Percentiles rank a stretch among this genome's conserved stretches.
Evolutionary conservation across 2,888 invertebrate genomes (phyloP).

Genomic region (Holacanthella duospinosa): DNA sequence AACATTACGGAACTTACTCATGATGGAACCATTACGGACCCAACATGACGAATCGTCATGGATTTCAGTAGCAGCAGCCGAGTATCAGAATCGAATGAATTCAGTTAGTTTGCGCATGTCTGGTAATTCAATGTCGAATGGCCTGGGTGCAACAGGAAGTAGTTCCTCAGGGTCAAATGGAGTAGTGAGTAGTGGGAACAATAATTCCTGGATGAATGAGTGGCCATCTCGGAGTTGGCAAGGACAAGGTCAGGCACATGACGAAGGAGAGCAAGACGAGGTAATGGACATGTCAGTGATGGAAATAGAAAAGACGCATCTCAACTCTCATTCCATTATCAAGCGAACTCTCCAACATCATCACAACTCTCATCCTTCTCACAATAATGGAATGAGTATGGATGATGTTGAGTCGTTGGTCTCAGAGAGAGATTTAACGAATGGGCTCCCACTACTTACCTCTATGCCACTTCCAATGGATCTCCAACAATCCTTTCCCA

Average conservation of each 20-base stretch:
- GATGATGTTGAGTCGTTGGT: conserved; percentile 34
- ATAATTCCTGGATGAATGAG: conserved; percentile 20
- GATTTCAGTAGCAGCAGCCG: conserved; percentile 14
- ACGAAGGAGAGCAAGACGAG: conserved; percentile 30
- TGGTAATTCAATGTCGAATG: background rate
- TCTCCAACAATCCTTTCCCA: conserved; percentile 18
- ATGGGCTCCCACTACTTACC: conserved; percentile 25
- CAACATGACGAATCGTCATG: conserved; percentile 28
- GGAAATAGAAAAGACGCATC: conserved; percentile 18
- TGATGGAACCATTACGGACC: conserved; percentile 31
- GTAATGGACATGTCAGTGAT: conserved; percentile 36
- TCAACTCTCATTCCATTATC: background rate
- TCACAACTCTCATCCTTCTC: background rate
- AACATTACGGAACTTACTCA: conserved; percentile 31
- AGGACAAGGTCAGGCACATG: conserved; percentile 9
- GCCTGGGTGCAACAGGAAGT: background rate
- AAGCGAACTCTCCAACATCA: conserved; percentile 11
- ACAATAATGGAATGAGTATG: conserved; percentile 8
- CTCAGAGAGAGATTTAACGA: conserved; percentile 22
- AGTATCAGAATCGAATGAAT: conserved; percentile 21
- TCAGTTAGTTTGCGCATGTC: background rate
- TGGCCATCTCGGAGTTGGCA: conserved; percentile 16
- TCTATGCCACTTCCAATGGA: conserved; percentile 34
- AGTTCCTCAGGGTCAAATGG: conserved; percentile 11
- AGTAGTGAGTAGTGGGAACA: conserved; percentile 10